These are phyloP conservation scores for Anas bahamensis DNA, from an alignment of 2,797 vertebrate genomes.

Conservation along the genomic window DNA sequence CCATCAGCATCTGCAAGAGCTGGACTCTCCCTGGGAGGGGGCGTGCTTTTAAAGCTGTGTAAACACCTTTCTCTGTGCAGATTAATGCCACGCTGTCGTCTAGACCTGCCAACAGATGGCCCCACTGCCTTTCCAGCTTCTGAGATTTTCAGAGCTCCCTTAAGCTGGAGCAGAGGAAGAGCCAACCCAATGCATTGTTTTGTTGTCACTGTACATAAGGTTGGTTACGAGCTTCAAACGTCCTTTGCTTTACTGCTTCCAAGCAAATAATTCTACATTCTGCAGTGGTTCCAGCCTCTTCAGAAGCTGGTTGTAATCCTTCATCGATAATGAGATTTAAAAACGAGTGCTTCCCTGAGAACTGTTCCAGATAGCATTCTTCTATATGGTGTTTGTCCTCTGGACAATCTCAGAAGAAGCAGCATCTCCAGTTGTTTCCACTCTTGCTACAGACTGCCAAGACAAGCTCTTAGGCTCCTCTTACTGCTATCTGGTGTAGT, in stretches of 20 bases:
- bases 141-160: not conserved
- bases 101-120: conserved; percentile 53
- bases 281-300: not conserved
- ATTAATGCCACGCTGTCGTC: not conserved
- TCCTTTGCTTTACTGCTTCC: not conserved
- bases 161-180: not conserved
- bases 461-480: not conserved
- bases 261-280: not conserved
- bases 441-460: not conserved
- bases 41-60: not conserved
- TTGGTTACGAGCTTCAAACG: not conserved
- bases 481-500: rapidly evolving
- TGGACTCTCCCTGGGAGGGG: not conserved
- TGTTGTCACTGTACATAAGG: not conserved
- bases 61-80: not conserved
- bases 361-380: not conserved
- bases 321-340: conserved; percentile 19
- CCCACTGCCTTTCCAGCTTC: conserved; percentile 17
- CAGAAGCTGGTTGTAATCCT: conserved; percentile 22
- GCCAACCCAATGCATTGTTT: not conserved
- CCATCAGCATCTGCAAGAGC: not conserved
- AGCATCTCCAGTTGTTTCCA: not conserved
- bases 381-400: not conserved
- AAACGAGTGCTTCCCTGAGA: not conserved
- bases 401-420: not conserved